These are phyloP conservation scores for Vanessa tameamea DNA, from an alignment of 1,140 invertebrate species.

Conservation along the genomic window DNA sequence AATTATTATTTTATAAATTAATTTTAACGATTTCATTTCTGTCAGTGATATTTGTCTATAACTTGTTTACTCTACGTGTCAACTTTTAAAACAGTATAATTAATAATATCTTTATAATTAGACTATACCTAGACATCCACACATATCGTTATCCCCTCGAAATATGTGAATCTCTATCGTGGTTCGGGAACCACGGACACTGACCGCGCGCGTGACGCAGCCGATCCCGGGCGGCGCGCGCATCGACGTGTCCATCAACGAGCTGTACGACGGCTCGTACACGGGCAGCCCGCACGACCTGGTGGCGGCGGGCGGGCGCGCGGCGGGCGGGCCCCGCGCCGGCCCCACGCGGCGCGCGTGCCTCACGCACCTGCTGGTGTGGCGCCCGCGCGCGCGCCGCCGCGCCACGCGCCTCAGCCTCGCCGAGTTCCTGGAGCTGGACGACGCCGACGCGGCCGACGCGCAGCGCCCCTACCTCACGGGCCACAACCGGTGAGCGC, in stretches of 20 bases:
- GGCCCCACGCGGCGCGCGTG: conserved; percentile 92
- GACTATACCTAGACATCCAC: no score
- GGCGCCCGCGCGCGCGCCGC: conserved; percentile 84
- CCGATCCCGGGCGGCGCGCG: conserved; percentile 91
- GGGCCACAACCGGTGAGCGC: conserved; percentile 90
- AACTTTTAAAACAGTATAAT: no score
- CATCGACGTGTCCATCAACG: conserved; percentile 97
- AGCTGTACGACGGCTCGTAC: conserved; percentile 97
- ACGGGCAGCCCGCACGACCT: conserved; percentile 96
- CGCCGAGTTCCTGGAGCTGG: conserved; percentile 91
- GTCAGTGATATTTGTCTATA: no score
- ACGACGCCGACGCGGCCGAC: conserved; percentile 88
- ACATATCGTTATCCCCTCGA: neutral
- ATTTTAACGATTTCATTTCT: no score
- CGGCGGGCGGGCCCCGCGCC: conserved; percentile 87
- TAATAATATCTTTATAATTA: no score
- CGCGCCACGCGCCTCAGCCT: conserved; percentile 86
- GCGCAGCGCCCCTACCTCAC: conserved; percentile 92
- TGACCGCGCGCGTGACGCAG: conserved; percentile 60
- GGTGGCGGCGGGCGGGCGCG: conserved; percentile 84
- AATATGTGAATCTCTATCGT: no score
- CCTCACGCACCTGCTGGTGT: conserved; percentile 94
- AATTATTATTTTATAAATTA: no score
- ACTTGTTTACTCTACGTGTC: no score
- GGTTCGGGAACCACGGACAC: no score